These are phyloP conservation scores for Aleiodes sp. DNA, from an alignment of 1,140 invertebrate genomes.

Conservation along the genomic window DNA sequence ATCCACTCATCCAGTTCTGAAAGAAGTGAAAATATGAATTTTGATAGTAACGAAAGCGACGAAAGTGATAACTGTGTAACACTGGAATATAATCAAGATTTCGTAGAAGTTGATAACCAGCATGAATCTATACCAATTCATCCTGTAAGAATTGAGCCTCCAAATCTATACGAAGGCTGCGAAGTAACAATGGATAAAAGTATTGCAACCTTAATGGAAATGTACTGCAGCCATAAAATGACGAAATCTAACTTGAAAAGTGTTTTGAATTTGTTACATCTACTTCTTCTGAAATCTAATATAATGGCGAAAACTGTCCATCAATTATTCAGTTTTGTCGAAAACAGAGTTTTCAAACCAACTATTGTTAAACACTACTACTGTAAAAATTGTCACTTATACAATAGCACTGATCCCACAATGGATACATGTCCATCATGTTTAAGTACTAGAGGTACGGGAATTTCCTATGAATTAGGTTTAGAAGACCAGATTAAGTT, in stretches of 20 bases:
- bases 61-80: too few relatives aligned
- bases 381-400: conserved; percentile 34
- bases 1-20: too few relatives aligned
- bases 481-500: conserved; percentile 29
- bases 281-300: conserved; percentile 30
- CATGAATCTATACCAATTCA: too few relatives aligned
- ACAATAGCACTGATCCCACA: not conserved
- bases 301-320: conserved; percentile 29
- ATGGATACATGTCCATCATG: conserved; percentile 21
- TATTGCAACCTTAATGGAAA: not conserved
- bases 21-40: too few relatives aligned
- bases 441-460: conserved; percentile 9
- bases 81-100: too few relatives aligned
- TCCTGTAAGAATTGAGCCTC: too few relatives aligned
- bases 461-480: conserved; percentile 28
- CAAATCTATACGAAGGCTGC: conserved; percentile 1
- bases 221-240: conserved; percentile 22
- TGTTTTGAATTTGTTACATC: conserved; percentile 6
- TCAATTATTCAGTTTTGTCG: conserved; percentile 30
- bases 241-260: conserved; percentile 30
- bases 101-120: too few relatives aligned
- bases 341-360: not conserved
- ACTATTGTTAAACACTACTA: conserved; percentile 32
- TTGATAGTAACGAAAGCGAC: too few relatives aligned
- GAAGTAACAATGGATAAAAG: not conserved